Base-by-base conservation (phyloP, 2,797 vertebrate species). In the Acanthopagrus latus region DNA sequence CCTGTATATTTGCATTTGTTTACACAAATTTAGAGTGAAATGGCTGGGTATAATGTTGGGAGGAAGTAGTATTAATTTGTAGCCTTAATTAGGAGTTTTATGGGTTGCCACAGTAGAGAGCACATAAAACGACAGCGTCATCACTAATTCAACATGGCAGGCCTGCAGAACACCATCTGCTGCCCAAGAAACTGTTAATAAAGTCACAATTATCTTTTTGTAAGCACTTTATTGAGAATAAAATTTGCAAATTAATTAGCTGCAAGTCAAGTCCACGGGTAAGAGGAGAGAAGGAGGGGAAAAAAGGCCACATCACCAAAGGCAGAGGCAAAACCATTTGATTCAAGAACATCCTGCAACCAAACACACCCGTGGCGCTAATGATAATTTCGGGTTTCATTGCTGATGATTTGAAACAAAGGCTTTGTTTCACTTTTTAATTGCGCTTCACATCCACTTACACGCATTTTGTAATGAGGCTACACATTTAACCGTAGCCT, bases 181-280 rank as follows among this genome's bases (percentile, higher is more conserved):
- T 97, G 96, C 96, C 95, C 96, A 93, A 92, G 96, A 97, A 97
- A 98, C 96, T 97, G 96, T 97, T 99, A 98, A 98, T 98, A 98
- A 97, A 98, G 97, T 96, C 96, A 97, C 97, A 98, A 97, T 99
- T 98, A 98, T 97, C 96, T 97, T 97, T 97, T 98, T 97, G 96
- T 96, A 96, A 97, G 96, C 96, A 97, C 95, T 98, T 99, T 98
- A 98, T 96, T 96, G 96, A 95, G 96, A 97, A 97, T 96, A 97
- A 97, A 96, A 97, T 97, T 95, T 94, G 96, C 96, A 96, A 97
- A 98, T 97, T 96, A 97, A 98, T 97, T 97, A 96, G 96, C 95
- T 95, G 94, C 56, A 90, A 96, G 96, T 95, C 93, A 92, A 90
- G 86, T 87, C 81, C 69, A 68, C 11, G 43, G 74, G 69, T 90